phyloP scores from a whole-genome alignment of 1,140 invertebrate genomes.

The Vanessa atalanta region DNA sequence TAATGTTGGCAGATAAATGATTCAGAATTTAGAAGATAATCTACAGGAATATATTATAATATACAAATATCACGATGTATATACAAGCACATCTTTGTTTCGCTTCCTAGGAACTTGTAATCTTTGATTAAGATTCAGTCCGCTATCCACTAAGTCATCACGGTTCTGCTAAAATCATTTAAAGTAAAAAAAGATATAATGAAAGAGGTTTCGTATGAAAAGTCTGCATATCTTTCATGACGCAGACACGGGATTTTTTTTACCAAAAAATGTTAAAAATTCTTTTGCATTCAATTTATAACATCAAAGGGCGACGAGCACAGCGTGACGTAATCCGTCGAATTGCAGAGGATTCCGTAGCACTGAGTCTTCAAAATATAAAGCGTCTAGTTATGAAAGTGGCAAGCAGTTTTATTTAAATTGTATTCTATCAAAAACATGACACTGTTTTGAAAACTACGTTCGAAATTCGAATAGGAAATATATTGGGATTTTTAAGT shows the following conservation, averaged over 20 bases:
- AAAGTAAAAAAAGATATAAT: neutral
- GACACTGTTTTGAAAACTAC: neutral
- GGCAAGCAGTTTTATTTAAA: neutral
- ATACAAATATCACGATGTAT: no score
- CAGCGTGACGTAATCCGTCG: slow-evolving; percentile 10
- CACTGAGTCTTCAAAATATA: neutral
- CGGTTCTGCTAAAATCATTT: no score
- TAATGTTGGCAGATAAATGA: no score
- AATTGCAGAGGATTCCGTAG: neutral
- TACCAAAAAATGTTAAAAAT: slow-evolving; percentile 1
- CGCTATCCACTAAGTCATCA: no score
- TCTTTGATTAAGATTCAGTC: no score
- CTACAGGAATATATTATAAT: no score
- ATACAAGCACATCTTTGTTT: no score
- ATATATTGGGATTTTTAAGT: neutral
- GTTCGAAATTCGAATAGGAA: no score
- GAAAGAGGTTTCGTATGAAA: neutral
- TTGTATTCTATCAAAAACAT: neutral
- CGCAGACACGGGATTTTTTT: neutral
- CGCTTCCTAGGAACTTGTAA: no score
- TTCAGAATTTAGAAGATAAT: no score
- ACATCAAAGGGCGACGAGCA: slow-evolving; percentile 10
- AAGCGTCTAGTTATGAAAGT: slow-evolving; percentile 1
- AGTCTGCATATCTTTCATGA: neutral
- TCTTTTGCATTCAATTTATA: slow-evolving; percentile 12